Percentiles rank a stretch among this genome's conserved stretches.
These are phyloP conservation scores for Enteromius mattozi DNA, from an alignment of 2,797 vertebrate genomes.

Conservation along the genomic window DNA sequence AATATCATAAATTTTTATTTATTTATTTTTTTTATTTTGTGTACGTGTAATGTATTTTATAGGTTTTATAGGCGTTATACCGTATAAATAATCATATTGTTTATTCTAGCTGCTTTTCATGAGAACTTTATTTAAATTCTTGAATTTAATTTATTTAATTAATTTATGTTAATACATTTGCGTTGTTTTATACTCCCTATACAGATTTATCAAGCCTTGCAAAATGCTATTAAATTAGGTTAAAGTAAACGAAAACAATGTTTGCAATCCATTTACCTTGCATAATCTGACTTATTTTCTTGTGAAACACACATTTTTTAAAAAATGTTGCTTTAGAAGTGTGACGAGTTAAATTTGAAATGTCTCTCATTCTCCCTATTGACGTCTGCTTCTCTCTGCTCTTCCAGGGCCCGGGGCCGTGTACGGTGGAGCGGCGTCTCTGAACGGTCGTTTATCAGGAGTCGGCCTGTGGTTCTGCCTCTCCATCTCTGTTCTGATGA, in stretches of 20 bases:
- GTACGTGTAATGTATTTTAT: neutral
- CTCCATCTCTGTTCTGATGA: constrained; percentile 75
- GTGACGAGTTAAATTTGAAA: neutral
- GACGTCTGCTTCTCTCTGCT: constrained; percentile 13
- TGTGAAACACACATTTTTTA: neutral
- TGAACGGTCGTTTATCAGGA: constrained; percentile 69
- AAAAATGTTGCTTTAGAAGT: neutral
- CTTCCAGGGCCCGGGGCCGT: constrained; percentile 79
- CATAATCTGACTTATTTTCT: neutral
- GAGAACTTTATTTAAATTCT: neutral
- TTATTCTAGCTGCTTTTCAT: neutral
- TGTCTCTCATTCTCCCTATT: constrained; percentile 28
- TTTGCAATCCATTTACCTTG: neutral
- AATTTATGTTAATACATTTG: neutral
- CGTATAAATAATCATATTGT: neutral
- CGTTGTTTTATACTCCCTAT: neutral
- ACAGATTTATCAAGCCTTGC: neutral
- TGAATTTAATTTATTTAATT: neutral
- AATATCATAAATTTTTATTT: no score
- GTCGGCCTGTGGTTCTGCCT: constrained; percentile 73
- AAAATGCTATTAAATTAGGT: neutral
- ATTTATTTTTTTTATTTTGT: no score
- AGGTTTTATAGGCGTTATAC: neutral
- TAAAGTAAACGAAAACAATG: neutral
- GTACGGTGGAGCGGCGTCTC: constrained; percentile 68